These are phyloP conservation scores for Rhineura floridana DNA, from an alignment of 2,113 vertebrate genomes.

Conservation along the genomic window DNA sequence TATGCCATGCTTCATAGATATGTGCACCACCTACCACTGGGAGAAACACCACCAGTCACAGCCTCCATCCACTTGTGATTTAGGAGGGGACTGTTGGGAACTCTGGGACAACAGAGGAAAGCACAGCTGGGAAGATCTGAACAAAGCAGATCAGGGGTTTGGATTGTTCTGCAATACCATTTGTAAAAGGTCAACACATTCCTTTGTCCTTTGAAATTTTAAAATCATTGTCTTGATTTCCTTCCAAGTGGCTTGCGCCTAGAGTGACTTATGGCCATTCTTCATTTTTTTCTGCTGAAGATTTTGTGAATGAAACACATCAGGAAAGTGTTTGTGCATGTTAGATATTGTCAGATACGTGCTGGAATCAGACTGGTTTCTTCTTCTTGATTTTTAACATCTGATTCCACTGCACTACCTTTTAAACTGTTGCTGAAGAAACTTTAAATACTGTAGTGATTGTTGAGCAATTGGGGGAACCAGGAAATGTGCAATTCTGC, in stretches of 20 bases:
- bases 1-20: no score
- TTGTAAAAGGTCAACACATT: background rate
- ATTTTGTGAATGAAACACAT: background rate
- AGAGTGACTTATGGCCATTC: background rate
- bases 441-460: background rate
- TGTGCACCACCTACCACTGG: no score
- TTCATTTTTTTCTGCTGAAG: background rate
- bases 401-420: background rate
- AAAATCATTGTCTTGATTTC: background rate
- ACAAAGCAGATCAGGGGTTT: no score
- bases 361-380: background rate
- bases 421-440: background rate
- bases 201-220: background rate
- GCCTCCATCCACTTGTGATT: no score
- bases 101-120: no score
- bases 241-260: background rate
- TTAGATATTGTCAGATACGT: background rate
- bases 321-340: background rate
- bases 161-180: no score
- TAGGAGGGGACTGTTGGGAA: no score
- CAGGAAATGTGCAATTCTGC: background rate
- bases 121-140: no score
- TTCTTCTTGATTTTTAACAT: background rate
- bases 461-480: background rate
- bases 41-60: no score